Evolutionary conservation across 2,113 vertebrate species (phyloP).

Genomic region (Campylomormyrus numenius): DNA sequence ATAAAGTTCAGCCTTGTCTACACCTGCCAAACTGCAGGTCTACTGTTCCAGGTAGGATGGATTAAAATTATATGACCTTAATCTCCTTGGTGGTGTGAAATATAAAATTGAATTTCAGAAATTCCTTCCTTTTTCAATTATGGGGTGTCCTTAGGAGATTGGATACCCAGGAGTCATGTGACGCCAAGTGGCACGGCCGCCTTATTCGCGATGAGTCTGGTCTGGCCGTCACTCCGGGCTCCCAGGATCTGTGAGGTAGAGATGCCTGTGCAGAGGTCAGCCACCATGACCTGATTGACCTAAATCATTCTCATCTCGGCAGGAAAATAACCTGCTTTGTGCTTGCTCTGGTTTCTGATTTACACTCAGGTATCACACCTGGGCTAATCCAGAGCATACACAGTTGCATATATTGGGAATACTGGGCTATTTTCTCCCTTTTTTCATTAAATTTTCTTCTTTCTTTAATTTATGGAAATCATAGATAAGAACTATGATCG

Average conservation of each 20-base stretch:
- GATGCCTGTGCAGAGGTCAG: not conserved
- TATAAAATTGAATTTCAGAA: not conserved
- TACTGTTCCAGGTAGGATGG: not conserved
- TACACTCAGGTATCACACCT: not conserved
- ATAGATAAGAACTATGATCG: not conserved
- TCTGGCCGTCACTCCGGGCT: not conserved
- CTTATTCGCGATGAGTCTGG: not conserved
- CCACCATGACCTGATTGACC: not conserved
- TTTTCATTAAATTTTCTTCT: not conserved
- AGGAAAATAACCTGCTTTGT: not conserved
- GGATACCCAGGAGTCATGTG: not conserved
- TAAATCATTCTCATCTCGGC: not conserved
- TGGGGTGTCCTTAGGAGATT: not conserved
- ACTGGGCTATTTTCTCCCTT: not conserved
- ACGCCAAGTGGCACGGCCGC: not conserved
- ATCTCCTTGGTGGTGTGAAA: slow-evolving; percentile 1
- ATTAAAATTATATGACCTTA: slow-evolving; percentile 9
- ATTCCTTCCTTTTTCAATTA: not conserved
- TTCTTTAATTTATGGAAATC: not conserved
- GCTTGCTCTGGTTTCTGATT: not conserved
- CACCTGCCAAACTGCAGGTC: not conserved
- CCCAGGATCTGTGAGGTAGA: not conserved
- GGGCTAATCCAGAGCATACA: not conserved
- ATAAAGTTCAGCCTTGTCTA: not conserved
- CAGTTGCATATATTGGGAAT: not conserved